phyloP scores from a whole-genome alignment of 2,113 vertebrate species.

The Solea senegalensis region DNA sequence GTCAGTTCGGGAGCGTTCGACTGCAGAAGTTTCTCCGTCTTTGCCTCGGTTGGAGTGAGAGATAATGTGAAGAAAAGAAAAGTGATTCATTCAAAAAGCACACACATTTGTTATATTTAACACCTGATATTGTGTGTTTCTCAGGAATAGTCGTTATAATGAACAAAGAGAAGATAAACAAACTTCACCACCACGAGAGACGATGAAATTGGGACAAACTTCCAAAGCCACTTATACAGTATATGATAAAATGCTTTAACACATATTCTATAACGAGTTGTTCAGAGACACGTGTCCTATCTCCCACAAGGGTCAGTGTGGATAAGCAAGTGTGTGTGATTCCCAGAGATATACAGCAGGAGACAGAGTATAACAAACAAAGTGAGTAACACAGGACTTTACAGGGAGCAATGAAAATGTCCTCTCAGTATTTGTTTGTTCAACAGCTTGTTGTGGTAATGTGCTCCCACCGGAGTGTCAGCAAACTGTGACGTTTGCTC shows the following conservation, averaged over 20 bases:
- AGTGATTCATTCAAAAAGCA: no score
- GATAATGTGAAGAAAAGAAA: background rate
- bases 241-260: no score
- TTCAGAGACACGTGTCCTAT: no score
- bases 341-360: background rate
- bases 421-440: conserved; percentile 48
- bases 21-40: conserved; percentile 22
- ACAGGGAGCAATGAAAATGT: conserved; percentile 41
- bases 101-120: background rate
- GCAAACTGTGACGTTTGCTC: conserved; percentile 27
- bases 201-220: no score
- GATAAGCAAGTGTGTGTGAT: background rate
- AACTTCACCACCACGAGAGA: no score
- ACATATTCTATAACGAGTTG: no score
- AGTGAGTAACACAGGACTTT: conserved; percentile 20
- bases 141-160: background rate
- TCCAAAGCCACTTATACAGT: background rate
- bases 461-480: conserved; percentile 48
- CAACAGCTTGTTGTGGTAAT: conserved; percentile 43
- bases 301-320: no score
- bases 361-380: conserved; percentile 10
- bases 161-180: background rate
- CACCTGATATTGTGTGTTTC: background rate
- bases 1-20: conserved; percentile 16
- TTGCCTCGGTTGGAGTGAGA: conserved; percentile 7